These are phyloP conservation scores for Metopolophium dirhodum DNA, from an alignment of 1,140 invertebrate species.

Conservation along the genomic window DNA sequence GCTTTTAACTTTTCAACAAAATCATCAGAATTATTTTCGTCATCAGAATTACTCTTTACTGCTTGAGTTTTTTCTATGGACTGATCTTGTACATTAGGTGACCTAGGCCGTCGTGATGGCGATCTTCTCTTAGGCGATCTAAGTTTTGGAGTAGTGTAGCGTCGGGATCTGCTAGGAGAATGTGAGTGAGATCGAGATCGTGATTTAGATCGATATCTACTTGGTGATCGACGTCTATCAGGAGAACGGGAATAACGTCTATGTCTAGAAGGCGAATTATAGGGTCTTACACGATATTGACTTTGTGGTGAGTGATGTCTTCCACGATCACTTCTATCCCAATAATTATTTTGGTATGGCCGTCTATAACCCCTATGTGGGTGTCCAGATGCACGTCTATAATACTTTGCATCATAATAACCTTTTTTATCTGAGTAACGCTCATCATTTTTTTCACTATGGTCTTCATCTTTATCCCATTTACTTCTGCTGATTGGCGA, in stretches of 20 bases:
- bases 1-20: constrained; percentile 55
- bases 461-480: constrained; percentile 42
- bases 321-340: constrained; percentile 50
- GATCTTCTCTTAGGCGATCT: constrained; percentile 44
- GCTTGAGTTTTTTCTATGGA: constrained; percentile 25
- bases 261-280: constrained; percentile 47
- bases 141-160: constrained; percentile 19
- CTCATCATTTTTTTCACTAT: constrained; percentile 32
- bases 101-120: background rate
- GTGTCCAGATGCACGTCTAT: constrained; percentile 26
- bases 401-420: constrained; percentile 46
- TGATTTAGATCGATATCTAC: constrained; percentile 45
- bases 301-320: constrained; percentile 40
- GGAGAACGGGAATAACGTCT: constrained; percentile 50
- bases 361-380: constrained; percentile 39
- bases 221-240: constrained; percentile 35
- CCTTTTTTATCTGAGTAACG: constrained; percentile 29
- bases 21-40: constrained; percentile 48
- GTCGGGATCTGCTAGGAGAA: constrained; percentile 33
- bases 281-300: constrained; percentile 48
- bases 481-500: constrained; percentile 21
- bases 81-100: background rate
- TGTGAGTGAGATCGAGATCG: constrained; percentile 4
- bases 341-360: constrained; percentile 51
- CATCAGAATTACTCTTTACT: constrained; percentile 31